Conservation (phyloP, 1,140 invertebrate species). For the Drepana arcuata region DNA sequence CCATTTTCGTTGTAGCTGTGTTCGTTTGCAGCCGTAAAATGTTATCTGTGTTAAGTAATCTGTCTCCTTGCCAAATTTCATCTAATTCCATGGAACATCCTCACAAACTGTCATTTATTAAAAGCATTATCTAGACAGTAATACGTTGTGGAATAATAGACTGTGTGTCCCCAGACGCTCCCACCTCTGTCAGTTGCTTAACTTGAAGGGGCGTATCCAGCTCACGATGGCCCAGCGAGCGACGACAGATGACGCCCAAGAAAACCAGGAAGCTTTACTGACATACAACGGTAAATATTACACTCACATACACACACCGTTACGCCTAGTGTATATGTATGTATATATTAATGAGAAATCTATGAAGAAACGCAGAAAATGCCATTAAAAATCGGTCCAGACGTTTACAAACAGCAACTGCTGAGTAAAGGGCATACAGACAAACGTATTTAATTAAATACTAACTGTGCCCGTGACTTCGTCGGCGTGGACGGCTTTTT, state of each 20-base stretch:
- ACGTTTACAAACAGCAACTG: too few species aligned
- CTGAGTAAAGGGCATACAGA: background rate
- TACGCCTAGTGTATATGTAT: background rate
- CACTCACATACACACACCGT: too few species aligned
- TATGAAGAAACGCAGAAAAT: background rate
- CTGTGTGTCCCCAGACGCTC: constrained; percentile 34
- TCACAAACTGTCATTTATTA: too few species aligned
- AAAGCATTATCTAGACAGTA: too few species aligned
- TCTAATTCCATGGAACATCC: too few species aligned
- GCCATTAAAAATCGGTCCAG: too few species aligned
- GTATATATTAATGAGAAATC: background rate
- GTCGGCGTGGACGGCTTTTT: background rate
- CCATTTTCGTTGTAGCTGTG: too few species aligned
- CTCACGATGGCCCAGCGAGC: constrained; percentile 34
- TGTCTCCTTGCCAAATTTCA: too few species aligned
- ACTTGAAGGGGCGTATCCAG: constrained; percentile 42
- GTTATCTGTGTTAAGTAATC: too few species aligned
- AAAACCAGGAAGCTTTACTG: constrained; percentile 30
- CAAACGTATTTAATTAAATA: background rate
- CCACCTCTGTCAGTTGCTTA: constrained; percentile 49
- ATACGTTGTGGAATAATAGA: too few species aligned
- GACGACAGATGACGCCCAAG: background rate
- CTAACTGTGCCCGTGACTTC: background rate
- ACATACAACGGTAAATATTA: constrained; percentile 47
- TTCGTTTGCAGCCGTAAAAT: too few species aligned